These are phyloP conservation scores for Pangasius larnaudii DNA, from an alignment of 2,797 vertebrate genomes.

Conservation along the genomic window DNA sequence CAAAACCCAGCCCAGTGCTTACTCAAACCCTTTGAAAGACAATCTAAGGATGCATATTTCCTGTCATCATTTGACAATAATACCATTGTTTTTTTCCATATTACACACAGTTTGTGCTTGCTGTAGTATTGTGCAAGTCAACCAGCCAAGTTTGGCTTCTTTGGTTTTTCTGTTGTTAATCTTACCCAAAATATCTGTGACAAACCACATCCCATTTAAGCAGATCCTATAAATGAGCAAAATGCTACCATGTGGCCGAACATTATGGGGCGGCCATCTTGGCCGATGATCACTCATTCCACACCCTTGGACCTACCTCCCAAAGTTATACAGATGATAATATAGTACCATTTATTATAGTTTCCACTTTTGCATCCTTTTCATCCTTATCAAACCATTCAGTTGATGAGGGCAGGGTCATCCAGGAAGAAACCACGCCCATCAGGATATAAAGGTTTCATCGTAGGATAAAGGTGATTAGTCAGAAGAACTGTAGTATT, in stretches of 20 bases:
- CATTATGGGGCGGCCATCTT: not conserved
- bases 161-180: not conserved
- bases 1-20: not conserved
- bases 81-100: not conserved
- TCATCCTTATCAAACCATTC: not conserved
- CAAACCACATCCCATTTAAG: not conserved
- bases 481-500: not conserved
- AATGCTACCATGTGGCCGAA: constrained; percentile 15
- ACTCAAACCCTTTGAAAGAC: not conserved
- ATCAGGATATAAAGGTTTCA: not conserved
- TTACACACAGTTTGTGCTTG: not conserved
- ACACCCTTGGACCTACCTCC: not conserved
- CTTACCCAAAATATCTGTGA: not conserved
- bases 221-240: constrained; percentile 3
- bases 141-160: not conserved
- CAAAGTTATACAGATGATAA: not conserved
- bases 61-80: not conserved
- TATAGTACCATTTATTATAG: not conserved
- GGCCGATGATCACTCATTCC: not conserved
- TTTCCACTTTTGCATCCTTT: not conserved
- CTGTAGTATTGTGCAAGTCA: not conserved
- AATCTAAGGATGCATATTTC: not conserved
- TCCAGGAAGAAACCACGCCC: not conserved
- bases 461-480: not conserved
- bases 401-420: too few relatives aligned